These are phyloP conservation scores for Adelosebastes latens DNA, from an alignment of 2,797 vertebrate species.

Conservation along the genomic window DNA sequence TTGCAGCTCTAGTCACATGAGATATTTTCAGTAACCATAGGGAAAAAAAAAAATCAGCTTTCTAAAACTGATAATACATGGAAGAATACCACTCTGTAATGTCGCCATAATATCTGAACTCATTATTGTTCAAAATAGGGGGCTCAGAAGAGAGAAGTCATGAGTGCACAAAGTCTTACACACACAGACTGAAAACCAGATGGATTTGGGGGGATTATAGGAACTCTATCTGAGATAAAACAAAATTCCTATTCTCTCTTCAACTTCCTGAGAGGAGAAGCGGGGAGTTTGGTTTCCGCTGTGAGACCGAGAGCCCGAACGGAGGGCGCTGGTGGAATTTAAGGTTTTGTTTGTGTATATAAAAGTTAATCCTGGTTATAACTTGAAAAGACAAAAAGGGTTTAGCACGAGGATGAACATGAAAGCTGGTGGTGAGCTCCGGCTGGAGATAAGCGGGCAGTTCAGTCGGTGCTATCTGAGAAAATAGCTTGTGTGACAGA, in stretches of 20 bases:
- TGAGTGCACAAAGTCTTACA: slow-evolving; percentile 26
- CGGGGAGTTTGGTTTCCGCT: slow-evolving; percentile 41
- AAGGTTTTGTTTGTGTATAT: slow-evolving; percentile 70
- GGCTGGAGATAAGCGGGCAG: slow-evolving; percentile 32
- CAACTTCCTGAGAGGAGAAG: slow-evolving; percentile 50
- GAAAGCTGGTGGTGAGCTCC: slow-evolving; percentile 40
- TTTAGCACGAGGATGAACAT: slow-evolving; percentile 46
- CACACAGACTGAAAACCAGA: slow-evolving; percentile 46
- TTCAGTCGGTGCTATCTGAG: slow-evolving; percentile 42
- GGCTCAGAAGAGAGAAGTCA: slow-evolving; percentile 36
- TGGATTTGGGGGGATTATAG: slow-evolving; percentile 64
- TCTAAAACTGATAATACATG: background rate
- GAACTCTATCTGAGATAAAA: slow-evolving; percentile 68
- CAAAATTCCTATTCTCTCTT: slow-evolving; percentile 49
- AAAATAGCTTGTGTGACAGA: slow-evolving; percentile 24
- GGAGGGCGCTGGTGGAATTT: slow-evolving; percentile 36
- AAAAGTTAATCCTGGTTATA: slow-evolving; percentile 66
- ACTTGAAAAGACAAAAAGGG: slow-evolving; percentile 58
- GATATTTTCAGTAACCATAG: background rate
- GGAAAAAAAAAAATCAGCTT: background rate
- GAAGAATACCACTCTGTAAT: background rate
- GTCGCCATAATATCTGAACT: slow-evolving; percentile 7
- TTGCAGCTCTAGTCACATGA: background rate
- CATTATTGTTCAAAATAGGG: slow-evolving; percentile 22
- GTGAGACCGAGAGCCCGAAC: slow-evolving; percentile 22